Base-by-base conservation (phyloP, 1,140 invertebrate species). In the Drosophila ercepeae region DNA sequence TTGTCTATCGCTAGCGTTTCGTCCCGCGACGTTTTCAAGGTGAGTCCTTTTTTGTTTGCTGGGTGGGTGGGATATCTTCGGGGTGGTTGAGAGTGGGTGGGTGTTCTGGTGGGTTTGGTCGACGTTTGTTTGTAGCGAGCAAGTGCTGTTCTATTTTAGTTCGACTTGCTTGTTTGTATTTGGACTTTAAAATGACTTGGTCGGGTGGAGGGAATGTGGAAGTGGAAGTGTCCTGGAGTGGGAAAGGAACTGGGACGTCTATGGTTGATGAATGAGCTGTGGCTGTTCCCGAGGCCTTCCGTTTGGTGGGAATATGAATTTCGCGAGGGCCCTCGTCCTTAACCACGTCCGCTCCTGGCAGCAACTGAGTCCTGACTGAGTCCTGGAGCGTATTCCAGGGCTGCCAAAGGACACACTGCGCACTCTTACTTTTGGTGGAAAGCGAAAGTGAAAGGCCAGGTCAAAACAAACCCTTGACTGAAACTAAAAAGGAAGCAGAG, bases 1-100 rank as follows among this genome's bases (percentile, higher is more conserved):
- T 48, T 25, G 14, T 23, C 42, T 53, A 9, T 41, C 39, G 39
- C 39, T 39, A 13, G 36, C 36, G 7, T 32, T 58, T 69, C 44
- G 71, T 57, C 76, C 77, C 52, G 48, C 5, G 41, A 42, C 51
- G 51, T 65, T 72, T 68, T 83, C 79, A 83, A 83, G 79, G 79
- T 83, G 81, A 83, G 70, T 78, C 25, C 32, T 36, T 52, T 64
- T 41, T 55, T 36, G 52, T 50, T 68, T 29, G 36, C 29, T 54
- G 69, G 39, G 32, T 34, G 16, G 45, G 41, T 27, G 34, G 18
- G 14, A 14, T 23, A 18, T 42, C 14, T 19, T 42, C 19, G 14
- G 39, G 39, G 14, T 42, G 39, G 14, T 19, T 18, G 16, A 8
- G 18, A 14, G 39, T 6, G 34, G 21, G 2, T 21, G 21, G 21